Base-by-base conservation (phyloP, 1,140 invertebrate species). In the Ceratitis capitata region DNA sequence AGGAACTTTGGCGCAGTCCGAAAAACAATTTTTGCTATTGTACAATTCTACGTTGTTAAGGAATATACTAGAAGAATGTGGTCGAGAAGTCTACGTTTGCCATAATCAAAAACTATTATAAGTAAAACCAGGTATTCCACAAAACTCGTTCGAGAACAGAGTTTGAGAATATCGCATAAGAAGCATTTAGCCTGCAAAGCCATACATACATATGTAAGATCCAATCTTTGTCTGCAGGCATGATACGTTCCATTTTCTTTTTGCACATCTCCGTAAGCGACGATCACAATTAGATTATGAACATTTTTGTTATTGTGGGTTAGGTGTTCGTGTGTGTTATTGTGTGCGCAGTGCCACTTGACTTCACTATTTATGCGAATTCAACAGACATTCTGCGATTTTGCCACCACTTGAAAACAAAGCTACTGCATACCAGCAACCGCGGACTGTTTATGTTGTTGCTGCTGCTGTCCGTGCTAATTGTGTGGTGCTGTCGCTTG, bases 241-340 rank as follows among this genome's bases (percentile, higher is more conserved):
- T 39, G 32, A 69, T 47, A 16, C 78, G 47, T 82, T 82, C 47
- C n/a, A 82, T 82, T 82, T 82, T 82, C 78, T 82, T 47, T 82
- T 82, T 82, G 32, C 78, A 45, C 39, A 47, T 29, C 74, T 82
- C 42, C 49, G 45, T 82, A 82, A 82, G 26, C 47, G 42, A 16
- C 32, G 29, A 82, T 82, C 26, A 49, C 78, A 82, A 82, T 82
- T 82, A 82, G 78, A 47, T 82, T 82, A 82, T 82, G 39, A 51
- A 82, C 39, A n/a, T n/a, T n/a, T n/a, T n/a, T n/a, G n/a, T n/a
- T n/a, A n/a, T n/a, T n/a, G n/a, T n/a, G n/a, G n/a, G n/a, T n/a
- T n/a, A 9, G 78, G 78, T 82, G 49, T 47, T 82, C 49, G 32
- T 82, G 32, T 82, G 78, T 49, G 47, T 10, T n/a, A 82, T 1